A percentile compares a stretch with the other conserved stretches of the same genome.
phyloP scores from a whole-genome alignment of 2,113 vertebrate species.

The Dunckerocampus dactyliophorus region DNA sequence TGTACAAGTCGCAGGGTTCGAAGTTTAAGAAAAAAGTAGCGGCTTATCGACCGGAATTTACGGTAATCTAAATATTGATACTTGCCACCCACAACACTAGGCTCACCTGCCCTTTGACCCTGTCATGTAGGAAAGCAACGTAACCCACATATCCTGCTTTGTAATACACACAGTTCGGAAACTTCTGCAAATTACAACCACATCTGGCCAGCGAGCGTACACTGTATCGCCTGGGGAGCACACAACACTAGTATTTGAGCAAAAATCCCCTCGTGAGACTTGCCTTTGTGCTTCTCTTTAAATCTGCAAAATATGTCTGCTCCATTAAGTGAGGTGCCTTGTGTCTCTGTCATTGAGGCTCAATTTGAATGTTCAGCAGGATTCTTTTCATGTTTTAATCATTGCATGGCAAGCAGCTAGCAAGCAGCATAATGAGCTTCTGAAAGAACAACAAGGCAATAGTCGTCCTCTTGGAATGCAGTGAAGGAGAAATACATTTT shows the following conservation, averaged over 20 bases:
- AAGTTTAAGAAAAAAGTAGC: too few relatives aligned
- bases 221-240: not conserved
- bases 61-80: too few relatives aligned
- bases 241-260: not conserved
- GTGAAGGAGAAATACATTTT: constrained; percentile 44
- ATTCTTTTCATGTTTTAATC: constrained; percentile 64
- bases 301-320: not conserved
- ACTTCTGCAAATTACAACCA: not conserved
- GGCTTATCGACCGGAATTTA: too few relatives aligned
- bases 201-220: not conserved
- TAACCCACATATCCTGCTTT: too few relatives aligned
- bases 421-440: constrained; percentile 55
- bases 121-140: too few relatives aligned
- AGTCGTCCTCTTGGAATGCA: constrained; percentile 36
- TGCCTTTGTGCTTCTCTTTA: constrained; percentile 5
- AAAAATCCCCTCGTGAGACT: not conserved
- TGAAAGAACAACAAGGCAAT: constrained; percentile 55
- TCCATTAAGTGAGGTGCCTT: constrained; percentile 11
- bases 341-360: constrained; percentile 16
- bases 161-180: too few relatives aligned
- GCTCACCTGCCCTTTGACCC: too few relatives aligned
- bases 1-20: too few relatives aligned
- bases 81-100: too few relatives aligned
- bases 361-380: constrained; percentile 48
- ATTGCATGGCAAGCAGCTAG: constrained; percentile 41